Base-by-base conservation (phyloP, 2,888 invertebrate genomes). In the Microctonus aethiopoides region DNA sequence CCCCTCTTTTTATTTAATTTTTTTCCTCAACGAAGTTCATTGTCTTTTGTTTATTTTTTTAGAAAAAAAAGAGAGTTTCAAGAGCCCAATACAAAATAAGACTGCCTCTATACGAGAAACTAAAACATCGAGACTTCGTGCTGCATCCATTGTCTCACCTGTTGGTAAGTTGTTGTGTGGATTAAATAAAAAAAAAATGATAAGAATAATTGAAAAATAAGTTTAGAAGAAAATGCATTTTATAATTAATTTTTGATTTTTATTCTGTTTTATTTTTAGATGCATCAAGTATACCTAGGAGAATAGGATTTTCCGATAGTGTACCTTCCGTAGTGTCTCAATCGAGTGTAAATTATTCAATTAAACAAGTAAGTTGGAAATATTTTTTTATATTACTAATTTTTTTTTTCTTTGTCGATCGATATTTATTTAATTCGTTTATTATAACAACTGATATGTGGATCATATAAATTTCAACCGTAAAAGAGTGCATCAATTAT, bases 11-110 rank as follows among this genome's bases (percentile, higher is more conserved):
- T 34, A 13, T 34, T 22, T 26, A 16, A 26, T 13, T 4, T 13
- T n/a, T 0, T 87, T 86, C 68, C 87, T 86, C 7, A 87, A 87
- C 0, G 87, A 88, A 86, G 88, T 91, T 9, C 88, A 69, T 63
- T 72, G 22, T 39, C 13, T n/a, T 20, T 24, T 24, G 9, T 39
- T 13, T 54, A 7, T 13, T 20, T 63, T 16, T 52, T 5, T 20
- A 72, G 81, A 80, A 54, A 76, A 67, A 64, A 79, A 76, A 67
- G 81, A 79, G 29, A 73, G 74, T 68, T 66, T 66, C 51, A 79
- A 78, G 61, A 80, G 64, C 71, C 68, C 75, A 62, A 51, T 72
- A 13, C 70, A 69, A n/a, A 75, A 76, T 54, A 82, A 81, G 71
- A 75, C 79, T 54, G 65, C 78, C 22, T 75, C 74, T 2, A 80